A percentile compares a stretch with the other conserved stretches of the same genome.
These are phyloP conservation scores for Lasioglossum lativentre DNA, from an alignment of 2,888 invertebrate species.

Conservation along the genomic window DNA sequence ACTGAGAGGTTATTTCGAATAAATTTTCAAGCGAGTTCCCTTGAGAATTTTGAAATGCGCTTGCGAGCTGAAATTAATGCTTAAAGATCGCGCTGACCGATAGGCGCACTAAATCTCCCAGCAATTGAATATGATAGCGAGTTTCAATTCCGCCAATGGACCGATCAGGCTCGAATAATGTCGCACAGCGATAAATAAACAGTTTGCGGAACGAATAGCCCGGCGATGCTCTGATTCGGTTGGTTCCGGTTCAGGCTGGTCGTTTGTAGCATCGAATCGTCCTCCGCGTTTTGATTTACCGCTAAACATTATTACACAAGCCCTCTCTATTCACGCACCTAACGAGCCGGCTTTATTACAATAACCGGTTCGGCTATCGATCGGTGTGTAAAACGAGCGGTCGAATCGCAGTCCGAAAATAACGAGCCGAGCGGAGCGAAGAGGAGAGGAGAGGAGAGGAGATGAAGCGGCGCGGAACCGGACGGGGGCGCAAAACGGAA, in stretches of 20 bases:
- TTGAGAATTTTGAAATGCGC: background rate
- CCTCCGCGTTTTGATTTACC: background rate
- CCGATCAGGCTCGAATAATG: background rate
- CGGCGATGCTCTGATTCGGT: background rate
- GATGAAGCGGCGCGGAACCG: background rate
- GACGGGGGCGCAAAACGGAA: background rate
- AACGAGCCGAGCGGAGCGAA: background rate
- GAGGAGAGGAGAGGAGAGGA: background rate
- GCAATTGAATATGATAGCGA: background rate
- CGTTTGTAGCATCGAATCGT: background rate
- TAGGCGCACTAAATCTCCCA: background rate
- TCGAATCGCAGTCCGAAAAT: background rate
- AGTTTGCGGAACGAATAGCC: background rate
- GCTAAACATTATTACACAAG: background rate
- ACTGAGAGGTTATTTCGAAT: accelerated
- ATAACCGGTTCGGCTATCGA: background rate
- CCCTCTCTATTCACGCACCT: background rate
- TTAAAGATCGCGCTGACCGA: background rate
- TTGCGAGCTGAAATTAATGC: background rate
- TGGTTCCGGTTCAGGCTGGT: background rate
- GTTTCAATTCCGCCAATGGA: background rate
- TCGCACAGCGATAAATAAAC: background rate
- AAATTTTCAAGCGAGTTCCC: background rate
- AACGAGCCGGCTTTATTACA: background rate
- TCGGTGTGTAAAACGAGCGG: background rate